Percentiles rank a stretch among this genome's conserved stretches.
Evolutionary conservation across 2,797 vertebrate genomes (phyloP).

Genomic region (Ctenosaura bakeri): DNA sequence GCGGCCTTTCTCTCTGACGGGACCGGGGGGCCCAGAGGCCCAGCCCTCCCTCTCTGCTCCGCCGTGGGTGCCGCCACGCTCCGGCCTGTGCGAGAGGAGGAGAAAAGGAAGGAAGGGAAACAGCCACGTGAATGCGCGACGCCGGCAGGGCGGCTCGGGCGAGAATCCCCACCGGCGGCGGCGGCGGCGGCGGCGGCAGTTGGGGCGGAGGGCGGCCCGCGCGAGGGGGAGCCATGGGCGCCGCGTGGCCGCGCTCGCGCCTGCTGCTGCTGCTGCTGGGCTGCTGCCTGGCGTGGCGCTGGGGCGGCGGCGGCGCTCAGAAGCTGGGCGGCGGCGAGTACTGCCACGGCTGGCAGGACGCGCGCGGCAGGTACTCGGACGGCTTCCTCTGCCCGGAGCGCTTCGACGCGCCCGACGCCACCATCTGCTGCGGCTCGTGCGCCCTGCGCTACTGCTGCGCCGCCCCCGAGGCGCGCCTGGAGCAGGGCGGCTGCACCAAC

Average conservation of each 20-base stretch:
- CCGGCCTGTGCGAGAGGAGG: too few species aligned
- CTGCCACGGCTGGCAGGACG: conserved; percentile 96
- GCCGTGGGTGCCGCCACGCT: not conserved
- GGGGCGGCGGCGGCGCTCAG: conserved; percentile 43
- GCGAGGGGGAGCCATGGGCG: conserved; percentile 45
- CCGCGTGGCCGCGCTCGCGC: conserved; percentile 12
- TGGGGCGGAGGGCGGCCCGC: too few species aligned
- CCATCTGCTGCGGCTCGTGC: conserved; percentile 96
- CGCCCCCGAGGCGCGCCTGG: conserved; percentile 89
- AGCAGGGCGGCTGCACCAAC: conserved; percentile 94
- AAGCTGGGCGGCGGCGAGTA: conserved; percentile 87
- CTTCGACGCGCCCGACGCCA: conserved; percentile 92
- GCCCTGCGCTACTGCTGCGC: conserved; percentile 95
- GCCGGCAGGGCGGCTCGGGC: too few species aligned
- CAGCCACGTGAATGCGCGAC: conserved; percentile 11
- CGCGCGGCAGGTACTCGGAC: conserved; percentile 89
- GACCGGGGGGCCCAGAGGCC: not conserved
- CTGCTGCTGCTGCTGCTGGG: conserved; percentile 58
- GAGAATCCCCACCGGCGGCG: too few species aligned
- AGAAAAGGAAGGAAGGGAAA: conserved; percentile 30
- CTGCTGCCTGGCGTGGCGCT: conserved; percentile 67
- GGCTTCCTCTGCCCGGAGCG: conserved; percentile 98
- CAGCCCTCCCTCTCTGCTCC: not conserved
- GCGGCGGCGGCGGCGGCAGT: too few species aligned
- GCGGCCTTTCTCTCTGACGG: too few species aligned